Evolutionary conservation across 2,888 invertebrate genomes (phyloP), one percentile per base, ranked within the genome.

Genomic region (Meteorus cinctellus): DNA sequence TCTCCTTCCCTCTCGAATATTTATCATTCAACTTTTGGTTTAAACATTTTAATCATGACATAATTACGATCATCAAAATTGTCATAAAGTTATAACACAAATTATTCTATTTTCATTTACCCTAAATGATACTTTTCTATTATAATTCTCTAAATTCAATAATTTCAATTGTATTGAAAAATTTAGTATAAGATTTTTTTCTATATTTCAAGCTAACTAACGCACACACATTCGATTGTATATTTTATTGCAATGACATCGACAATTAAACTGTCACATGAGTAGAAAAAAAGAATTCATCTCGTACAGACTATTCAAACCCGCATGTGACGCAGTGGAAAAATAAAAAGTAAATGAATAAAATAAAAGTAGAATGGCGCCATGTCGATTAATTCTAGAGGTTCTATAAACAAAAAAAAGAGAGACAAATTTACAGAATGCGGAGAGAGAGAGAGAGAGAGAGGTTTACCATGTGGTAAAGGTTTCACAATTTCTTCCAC

Each of bases 221-320:
- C 48, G 48, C n/a, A 3, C 48, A 4, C n/a, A 14, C 14, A n/a
- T 48, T 41, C n/a, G 48, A 8, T 55, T 19, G 55, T 41, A 55
- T 24, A 19, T 55, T 8, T 55, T 55, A 55, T 19, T 55, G 19
- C 19, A 24, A 55, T 55, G 24, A 8, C 55, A 55, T 10, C 19
- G n/a, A 55, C n/a, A 55, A 45, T 55, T 41, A 70, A 36, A 24
- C 34, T 29, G 27, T 69, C 27, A 4, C 4, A 31, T 48, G 29
- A 10, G 4, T n/a, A n/a, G 6, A 34, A 63, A 19, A 36, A 65
- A 24, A 69, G 63, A 36, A 6, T 69, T 19, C 14, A 63, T 55
- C 51, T 31, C 63, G 59, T 27, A 24, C 27, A 27, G 34, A 41
- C 27, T 51, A 62, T 70, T 65, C 8, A 55, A 55, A 55, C 55